Percentiles rank a stretch among this genome's conserved stretches.
These are phyloP conservation scores for Oncorhynchus clarkii DNA, from an alignment of 2,113 vertebrate species.

Conservation along the genomic window DNA sequence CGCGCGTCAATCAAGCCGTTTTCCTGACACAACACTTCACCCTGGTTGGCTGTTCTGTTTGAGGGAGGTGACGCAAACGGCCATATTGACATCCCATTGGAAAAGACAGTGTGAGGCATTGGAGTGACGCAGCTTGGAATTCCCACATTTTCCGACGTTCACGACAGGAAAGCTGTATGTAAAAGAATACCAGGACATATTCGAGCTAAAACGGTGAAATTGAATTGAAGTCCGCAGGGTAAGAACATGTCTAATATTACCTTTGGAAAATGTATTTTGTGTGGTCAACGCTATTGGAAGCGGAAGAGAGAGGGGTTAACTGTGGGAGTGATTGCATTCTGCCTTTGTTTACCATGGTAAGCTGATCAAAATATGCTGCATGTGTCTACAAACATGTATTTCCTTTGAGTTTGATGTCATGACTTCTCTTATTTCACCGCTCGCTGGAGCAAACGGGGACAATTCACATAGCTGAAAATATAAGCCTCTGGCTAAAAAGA, in stretches of 20 bases:
- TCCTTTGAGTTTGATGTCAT: not conserved
- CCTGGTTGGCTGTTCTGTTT: slow-evolving; percentile 55
- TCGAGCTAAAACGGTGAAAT: slow-evolving; percentile 22
- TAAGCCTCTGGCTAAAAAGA: too few species aligned
- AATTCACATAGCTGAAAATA: too few species aligned
- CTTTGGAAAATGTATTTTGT: slow-evolving; percentile 1
- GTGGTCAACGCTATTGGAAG: slow-evolving; percentile 26
- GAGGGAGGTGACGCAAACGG: slow-evolving; percentile 29
- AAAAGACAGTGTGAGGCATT: slow-evolving; percentile 17
- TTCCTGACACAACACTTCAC: slow-evolving; percentile 47
- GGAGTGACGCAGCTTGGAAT: slow-evolving; percentile 68
- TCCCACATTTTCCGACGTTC: slow-evolving; percentile 74
- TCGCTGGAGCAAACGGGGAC: too few species aligned
- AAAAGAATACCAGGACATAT: slow-evolving; percentile 8
- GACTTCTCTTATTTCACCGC: too few species aligned
- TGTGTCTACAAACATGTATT: not conserved
- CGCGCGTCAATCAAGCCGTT: slow-evolving; percentile 60
- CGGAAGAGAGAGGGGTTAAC: slow-evolving; percentile 53
- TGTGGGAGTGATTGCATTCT: slow-evolving; percentile 27
- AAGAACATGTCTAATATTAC: slow-evolving; percentile 22
- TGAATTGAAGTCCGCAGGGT: slow-evolving; percentile 13
- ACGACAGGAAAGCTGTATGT: slow-evolving; percentile 38
- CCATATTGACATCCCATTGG: slow-evolving; percentile 58
- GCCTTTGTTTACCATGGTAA: slow-evolving; percentile 68
- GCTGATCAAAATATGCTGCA: not conserved